A percentile compares a stretch with the other conserved stretches of the same genome.
These are phyloP conservation scores for Pogonus chalceus DNA, from an alignment of 1,140 invertebrate species.

Conservation along the genomic window DNA sequence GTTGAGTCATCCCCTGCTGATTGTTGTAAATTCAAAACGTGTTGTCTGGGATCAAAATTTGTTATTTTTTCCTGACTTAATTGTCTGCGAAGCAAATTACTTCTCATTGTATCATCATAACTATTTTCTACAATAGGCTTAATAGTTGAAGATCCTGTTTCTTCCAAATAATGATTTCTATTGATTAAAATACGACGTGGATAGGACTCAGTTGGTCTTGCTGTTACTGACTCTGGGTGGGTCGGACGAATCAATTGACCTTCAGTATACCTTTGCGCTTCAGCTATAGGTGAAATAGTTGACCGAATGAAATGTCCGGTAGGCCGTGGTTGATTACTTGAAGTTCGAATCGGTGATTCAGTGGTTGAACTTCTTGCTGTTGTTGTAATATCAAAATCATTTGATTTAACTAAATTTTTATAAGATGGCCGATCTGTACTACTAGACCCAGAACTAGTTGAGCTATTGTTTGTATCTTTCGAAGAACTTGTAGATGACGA, in stretches of 20 bases:
- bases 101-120: conserved; percentile 36
- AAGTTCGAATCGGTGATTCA: too few relatives aligned
- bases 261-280: conserved; percentile 15
- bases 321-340: conserved; percentile 12
- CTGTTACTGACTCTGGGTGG: conserved; percentile 17
- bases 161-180: conserved; percentile 20
- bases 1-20: conserved; percentile 48
- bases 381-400: neutral
- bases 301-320: conserved; percentile 15
- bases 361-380: neutral
- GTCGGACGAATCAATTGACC: conserved; percentile 26
- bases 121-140: conserved; percentile 41
- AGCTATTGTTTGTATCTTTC: conserved; percentile 1
- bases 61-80: conserved; percentile 38
- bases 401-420: neutral
- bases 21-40: conserved; percentile 32
- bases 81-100: conserved; percentile 47
- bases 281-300: conserved; percentile 1
- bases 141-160: conserved; percentile 29
- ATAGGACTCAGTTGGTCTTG: conserved; percentile 24
- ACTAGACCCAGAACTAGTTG: too few relatives aligned
- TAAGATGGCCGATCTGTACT: neutral
- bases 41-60: conserved; percentile 37
- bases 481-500: neutral
- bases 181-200: conserved; percentile 18